Percentiles rank a stretch among this genome's conserved stretches.
phyloP scores from a whole-genome alignment of 2,113 vertebrate genomes.

The Nyctibius bracteatus region DNA sequence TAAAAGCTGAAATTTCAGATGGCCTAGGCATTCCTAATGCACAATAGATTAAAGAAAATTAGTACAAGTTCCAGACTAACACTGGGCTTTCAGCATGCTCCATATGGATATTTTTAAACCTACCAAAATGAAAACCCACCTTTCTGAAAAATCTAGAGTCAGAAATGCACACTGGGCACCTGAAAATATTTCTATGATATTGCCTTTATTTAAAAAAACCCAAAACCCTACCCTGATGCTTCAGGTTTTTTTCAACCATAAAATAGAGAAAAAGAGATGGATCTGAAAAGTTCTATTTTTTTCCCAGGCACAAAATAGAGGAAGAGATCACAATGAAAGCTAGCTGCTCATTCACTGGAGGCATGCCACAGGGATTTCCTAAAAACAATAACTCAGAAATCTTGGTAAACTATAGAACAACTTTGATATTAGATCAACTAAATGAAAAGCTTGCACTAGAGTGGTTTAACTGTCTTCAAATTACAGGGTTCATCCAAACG shows the following conservation, averaged over 20 bases:
- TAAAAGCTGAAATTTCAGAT: neutral
- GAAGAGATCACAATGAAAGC: neutral
- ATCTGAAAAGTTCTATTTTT: neutral
- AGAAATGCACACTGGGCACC: neutral
- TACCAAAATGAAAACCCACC: neutral
- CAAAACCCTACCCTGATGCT: neutral
- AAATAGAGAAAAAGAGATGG: neutral
- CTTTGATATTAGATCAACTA: neutral
- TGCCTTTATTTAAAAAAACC: neutral
- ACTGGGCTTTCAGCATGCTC: neutral
- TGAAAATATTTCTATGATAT: neutral
- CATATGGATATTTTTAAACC: too few relatives aligned
- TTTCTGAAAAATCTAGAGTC: neutral
- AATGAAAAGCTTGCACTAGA: neutral
- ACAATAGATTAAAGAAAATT: neutral
- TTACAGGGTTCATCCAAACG: neutral
- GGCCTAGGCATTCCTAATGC: neutral
- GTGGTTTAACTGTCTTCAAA: neutral
- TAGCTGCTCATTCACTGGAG: neutral
- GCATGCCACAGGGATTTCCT: neutral
- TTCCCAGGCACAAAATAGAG: neutral
- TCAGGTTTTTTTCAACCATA: neutral
- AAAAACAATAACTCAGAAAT: neutral
- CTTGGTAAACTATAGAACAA: neutral
- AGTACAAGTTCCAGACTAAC: neutral